Conservation (phyloP, 2,113 vertebrate species). For the Galemys pyrenaicus region DNA sequence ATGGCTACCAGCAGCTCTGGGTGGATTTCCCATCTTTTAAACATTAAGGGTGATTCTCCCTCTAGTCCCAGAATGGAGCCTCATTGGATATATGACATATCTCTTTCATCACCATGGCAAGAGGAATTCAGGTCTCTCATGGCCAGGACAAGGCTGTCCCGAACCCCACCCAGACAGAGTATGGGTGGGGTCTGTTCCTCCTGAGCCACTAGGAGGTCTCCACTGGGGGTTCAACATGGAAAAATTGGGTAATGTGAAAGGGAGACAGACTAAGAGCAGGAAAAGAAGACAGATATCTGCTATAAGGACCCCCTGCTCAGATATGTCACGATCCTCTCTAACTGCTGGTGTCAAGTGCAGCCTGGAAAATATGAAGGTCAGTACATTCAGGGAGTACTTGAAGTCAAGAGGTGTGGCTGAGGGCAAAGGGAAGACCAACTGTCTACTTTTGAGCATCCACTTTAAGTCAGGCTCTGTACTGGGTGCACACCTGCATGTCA, state of each 20-base stretch:
- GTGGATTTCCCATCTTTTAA: background rate
- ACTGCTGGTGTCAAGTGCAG: background rate
- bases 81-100: background rate
- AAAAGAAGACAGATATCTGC: background rate
- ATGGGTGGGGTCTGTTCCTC: background rate
- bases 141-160: no score
- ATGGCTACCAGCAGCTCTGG: background rate
- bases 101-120: background rate
- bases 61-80: background rate
- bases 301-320: background rate
- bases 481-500: background rate
- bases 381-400: background rate
- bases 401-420: background rate
- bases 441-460: background rate
- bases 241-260: background rate
- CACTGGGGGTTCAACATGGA: background rate
- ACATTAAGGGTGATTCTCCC: background rate
- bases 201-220: background rate
- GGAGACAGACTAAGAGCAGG: background rate
- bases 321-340: background rate
- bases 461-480: background rate
- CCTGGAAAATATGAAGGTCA: background rate
- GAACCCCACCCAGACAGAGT: background rate
- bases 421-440: background rate
- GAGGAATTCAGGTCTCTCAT: background rate